Conservation (phyloP, 2,113 vertebrate genomes). For the Neogobius melanostomus region DNA sequence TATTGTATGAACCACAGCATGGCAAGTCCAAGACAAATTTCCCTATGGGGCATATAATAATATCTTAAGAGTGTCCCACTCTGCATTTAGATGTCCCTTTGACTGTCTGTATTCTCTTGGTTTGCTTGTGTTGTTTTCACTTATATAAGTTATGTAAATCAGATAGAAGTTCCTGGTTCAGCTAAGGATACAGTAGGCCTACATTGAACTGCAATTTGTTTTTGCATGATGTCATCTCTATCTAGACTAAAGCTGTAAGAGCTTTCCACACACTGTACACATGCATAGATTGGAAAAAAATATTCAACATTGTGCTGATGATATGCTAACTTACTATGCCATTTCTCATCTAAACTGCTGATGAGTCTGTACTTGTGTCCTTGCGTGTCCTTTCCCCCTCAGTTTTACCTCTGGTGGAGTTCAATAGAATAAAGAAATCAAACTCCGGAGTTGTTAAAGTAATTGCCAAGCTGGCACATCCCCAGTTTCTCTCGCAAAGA, state of each 20-base stretch:
- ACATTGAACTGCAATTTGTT: no score
- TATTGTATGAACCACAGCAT: no score
- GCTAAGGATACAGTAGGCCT: background rate
- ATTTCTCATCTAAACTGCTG: conserved; percentile 11
- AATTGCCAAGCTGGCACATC: conserved; percentile 73
- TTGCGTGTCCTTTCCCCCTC: conserved; percentile 45
- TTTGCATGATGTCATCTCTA: background rate
- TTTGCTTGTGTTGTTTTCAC: no score
- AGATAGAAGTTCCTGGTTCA: background rate
- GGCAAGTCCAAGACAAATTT: no score
- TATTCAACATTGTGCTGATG: background rate
- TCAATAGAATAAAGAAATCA: conserved; percentile 62
- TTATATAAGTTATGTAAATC: no score
- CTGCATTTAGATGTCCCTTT: no score
- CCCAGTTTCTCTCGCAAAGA: conserved; percentile 61
- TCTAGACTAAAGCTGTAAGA: background rate
- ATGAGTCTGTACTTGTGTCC: conserved; percentile 49
- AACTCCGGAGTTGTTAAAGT: conserved; percentile 67
- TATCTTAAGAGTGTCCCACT: no score
- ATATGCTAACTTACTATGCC: no score
- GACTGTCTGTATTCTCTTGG: no score
- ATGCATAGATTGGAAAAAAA: background rate
- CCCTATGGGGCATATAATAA: no score
- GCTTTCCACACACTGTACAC: background rate
- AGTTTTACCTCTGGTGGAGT: conserved; percentile 46